phyloP scores from a whole-genome alignment of 2,113 vertebrate genomes.

The Osmerus eperlanus region DNA sequence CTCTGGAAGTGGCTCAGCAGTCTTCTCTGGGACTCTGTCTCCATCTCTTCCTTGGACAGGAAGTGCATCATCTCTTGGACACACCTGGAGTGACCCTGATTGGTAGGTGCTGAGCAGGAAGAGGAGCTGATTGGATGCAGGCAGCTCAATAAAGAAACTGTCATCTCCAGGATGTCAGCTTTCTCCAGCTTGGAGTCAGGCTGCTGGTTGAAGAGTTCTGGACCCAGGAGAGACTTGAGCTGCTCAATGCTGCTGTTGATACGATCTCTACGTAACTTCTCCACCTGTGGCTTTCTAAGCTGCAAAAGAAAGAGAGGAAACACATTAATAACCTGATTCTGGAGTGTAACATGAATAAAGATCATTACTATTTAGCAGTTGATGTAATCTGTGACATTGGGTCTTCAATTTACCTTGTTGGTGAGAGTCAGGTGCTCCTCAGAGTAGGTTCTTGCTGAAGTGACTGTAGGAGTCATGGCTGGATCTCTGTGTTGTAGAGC shows the following conservation, averaged over 20 bases:
- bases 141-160: conserved; percentile 26
- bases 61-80: conserved; percentile 36
- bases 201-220: conserved; percentile 26
- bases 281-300: conserved; percentile 27
- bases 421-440: conserved; percentile 28
- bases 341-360: neutral
- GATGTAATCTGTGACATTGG: neutral
- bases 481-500: conserved; percentile 32
- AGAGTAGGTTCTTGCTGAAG: conserved; percentile 20
- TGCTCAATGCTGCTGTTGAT: conserved; percentile 48
- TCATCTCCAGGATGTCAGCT: conserved; percentile 43
- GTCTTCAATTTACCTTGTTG: conserved; percentile 35
- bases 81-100: conserved; percentile 30
- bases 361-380: neutral
- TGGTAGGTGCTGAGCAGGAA: conserved; percentile 5
- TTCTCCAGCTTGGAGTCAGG: conserved; percentile 45
- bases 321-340: neutral
- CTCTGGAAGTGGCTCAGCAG: conserved; percentile 27
- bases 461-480: conserved; percentile 37
- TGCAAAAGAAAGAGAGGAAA: neutral
- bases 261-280: conserved; percentile 40
- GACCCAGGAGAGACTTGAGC: conserved; percentile 33
- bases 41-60: conserved; percentile 7
- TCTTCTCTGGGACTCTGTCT: conserved; percentile 1
- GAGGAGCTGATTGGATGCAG: neutral